Base-by-base conservation (phyloP, 1,140 invertebrate species). In the Melipona quadrifasciata region DNA sequence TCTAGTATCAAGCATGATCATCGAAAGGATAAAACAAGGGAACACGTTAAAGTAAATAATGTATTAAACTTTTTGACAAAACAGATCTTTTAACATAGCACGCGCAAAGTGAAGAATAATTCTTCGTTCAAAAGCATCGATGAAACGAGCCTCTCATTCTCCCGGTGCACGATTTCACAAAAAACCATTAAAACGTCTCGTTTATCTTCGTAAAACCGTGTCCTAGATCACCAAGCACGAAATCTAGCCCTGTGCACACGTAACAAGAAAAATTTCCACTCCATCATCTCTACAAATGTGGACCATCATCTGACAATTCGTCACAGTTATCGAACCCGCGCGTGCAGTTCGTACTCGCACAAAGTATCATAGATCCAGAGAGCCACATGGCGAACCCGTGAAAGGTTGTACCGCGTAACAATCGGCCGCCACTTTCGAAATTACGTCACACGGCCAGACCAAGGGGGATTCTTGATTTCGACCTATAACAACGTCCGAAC, bases 321-420 rank as follows among this genome's bases (percentile, higher is more conserved):
- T 47, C 39, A 47, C 39, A 10, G 8, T 47, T 47, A 47, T 8
- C 39, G 39, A 47, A 47, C 39, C 6, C 6, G 8, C 39, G 8
- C 39, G 6, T 47, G 39, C 39, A 47, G 39, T 8, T 47, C 0
- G 8, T 8, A 39, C 12, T 14, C 11, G 24, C 24, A 34, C 19
- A 11, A 73, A 27, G 17, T 27, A n/a, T 53, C 71, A 47, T 21
- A 47, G 73, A 51, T 51, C 61, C 6, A 78, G 39, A 75, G 39
- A 75, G 2, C 21, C 21, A 24, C 27, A 12, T 47, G 21, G 3
- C 68, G 19, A 57, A 19, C 64, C 8, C 73, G 74, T 64, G 82
- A 84, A 84, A 84, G 76, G 76, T 80, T 73, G 47, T 47, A 19
- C 2, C 39, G 73, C 82, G 82, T 74, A 84, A 84, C 82, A 72